phyloP scores from a whole-genome alignment of 2,888 invertebrate species.

The Nephrotoma flavescens region DNA sequence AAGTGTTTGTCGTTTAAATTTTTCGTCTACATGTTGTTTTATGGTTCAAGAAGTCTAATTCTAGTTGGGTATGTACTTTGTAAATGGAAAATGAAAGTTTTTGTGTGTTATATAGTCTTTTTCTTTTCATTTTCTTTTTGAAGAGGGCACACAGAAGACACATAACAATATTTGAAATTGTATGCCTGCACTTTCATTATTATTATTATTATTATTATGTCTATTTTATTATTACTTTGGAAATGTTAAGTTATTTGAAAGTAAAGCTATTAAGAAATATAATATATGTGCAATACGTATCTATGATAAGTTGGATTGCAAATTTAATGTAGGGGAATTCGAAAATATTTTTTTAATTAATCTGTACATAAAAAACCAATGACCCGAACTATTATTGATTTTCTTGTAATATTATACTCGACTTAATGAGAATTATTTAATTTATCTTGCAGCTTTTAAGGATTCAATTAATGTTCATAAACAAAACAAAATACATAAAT shows the following conservation, averaged over 20 bases:
- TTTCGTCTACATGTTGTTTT: neutral
- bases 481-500: no score
- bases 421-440: neutral
- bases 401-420: neutral
- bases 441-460: neutral
- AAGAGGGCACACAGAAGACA: neutral
- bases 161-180: neutral
- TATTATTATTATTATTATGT: neutral
- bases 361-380: neutral
- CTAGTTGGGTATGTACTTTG: neutral
- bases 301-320: neutral
- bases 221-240: neutral
- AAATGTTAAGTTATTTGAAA: neutral
- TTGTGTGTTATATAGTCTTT: neutral
- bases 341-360: neutral
- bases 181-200: neutral
- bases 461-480: neutral
- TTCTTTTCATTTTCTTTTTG: neutral
- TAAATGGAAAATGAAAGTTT: neutral
- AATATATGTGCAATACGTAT: neutral
- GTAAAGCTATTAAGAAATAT: neutral
- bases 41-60: neutral
- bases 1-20: neutral
- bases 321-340: neutral
- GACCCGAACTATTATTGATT: neutral